Percentiles rank a stretch among this genome's conserved stretches.
phyloP scores from a whole-genome alignment of 2,888 invertebrate genomes.

The Sthenelais limicola region DNA sequence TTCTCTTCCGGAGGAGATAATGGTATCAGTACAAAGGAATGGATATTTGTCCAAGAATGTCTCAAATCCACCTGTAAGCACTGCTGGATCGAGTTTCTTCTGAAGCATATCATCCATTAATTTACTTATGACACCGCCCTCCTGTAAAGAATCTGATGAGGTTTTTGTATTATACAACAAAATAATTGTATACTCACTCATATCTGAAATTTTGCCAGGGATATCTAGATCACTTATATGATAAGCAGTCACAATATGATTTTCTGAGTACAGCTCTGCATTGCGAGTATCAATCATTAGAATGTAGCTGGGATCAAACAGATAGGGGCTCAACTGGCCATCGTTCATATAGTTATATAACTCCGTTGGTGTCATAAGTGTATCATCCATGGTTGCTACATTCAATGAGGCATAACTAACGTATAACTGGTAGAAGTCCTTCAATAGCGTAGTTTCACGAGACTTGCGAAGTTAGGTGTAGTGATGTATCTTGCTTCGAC shows the following conservation, averaged over 20 bases:
- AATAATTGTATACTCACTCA: constrained; percentile 57
- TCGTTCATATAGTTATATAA: constrained; percentile 68
- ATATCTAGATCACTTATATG: constrained; percentile 51
- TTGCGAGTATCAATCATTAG: constrained; percentile 61
- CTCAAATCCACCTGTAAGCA: constrained; percentile 57
- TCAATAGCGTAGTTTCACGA: too few relatives aligned
- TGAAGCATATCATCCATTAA: constrained; percentile 30
- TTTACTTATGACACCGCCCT: constrained; percentile 48
- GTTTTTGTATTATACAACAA: constrained; percentile 60
- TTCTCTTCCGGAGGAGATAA: constrained; percentile 41
- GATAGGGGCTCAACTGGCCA: constrained; percentile 65
- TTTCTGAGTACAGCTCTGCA: constrained; percentile 51
- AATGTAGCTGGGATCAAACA: constrained; percentile 63
- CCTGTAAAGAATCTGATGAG: constrained; percentile 47
- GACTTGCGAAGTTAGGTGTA: too few relatives aligned
- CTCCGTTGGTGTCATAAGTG: constrained; percentile 54
- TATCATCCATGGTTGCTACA: constrained; percentile 52
- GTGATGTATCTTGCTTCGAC: too few relatives aligned
- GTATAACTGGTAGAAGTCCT: too few relatives aligned
- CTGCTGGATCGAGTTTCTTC: constrained; percentile 51
- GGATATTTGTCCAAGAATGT: constrained; percentile 53
- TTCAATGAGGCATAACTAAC: too few relatives aligned
- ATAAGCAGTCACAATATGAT: constrained; percentile 55
- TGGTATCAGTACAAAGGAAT: constrained; percentile 54
- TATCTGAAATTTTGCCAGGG: constrained; percentile 16